Evolutionary conservation across 1,140 invertebrate genomes (phyloP), one percentile per base, ranked within the genome.

Genomic region (Drosophila murphyi): DNA sequence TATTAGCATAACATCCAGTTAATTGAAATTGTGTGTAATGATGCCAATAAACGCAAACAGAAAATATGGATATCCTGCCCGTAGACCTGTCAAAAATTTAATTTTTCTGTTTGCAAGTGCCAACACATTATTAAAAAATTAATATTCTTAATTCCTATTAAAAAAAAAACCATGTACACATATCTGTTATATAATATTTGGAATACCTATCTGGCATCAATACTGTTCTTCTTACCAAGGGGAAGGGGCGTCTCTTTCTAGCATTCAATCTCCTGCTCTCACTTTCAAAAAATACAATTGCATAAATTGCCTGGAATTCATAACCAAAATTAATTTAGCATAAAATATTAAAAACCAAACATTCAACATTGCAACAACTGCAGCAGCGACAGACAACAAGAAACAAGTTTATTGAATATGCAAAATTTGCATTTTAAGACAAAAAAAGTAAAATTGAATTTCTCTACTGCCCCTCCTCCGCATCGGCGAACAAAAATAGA

Each of bases 391-490:
- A 63, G 68, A 69, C 54, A 52, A 60, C 54, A 79, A 76, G 65
- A 63, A 78, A 48, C 57, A 63, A 82, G 80, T 82, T 82, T 82
- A 82, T 82, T 82, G 76, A 82, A 82, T 82, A 83, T 83, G 67
- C 80, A 79, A 69, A 82, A 79, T 82, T 62, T 71, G 43, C 57
- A 77, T 59, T 59, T 47, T 60, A 61, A 37, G 28, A 63, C 37
- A 32, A 70, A 54, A 43, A 75, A 78, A 62, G 51, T 50, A 34
- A 62, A 57, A 48, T 31, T 37, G 37, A 43, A 32, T 60, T n/a
- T 8, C 50, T 31, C 7, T 10, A 3, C 41, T 5, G 4, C 12
- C 35, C 8, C 6, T 2, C 10, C 8, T 12, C 20, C 41, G 7
- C 52, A 35, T 5, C 29, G 28, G 37, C 60, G 5, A 32, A 8